phyloP scores from a whole-genome alignment of 2,113 vertebrate species.

The Tichodroma muraria region DNA sequence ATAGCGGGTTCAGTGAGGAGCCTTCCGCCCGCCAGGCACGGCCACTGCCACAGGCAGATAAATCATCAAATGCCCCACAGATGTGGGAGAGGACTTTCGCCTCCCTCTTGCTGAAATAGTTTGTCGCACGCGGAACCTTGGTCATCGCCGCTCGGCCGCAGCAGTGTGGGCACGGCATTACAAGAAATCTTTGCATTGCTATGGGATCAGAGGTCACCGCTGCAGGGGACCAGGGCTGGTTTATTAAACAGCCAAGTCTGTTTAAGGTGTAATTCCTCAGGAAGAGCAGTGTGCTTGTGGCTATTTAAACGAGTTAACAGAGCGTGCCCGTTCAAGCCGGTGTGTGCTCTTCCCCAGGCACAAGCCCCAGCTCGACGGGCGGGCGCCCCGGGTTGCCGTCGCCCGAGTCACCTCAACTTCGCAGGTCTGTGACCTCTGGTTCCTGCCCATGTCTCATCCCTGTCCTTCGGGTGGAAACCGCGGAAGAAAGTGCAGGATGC shows the following conservation, averaged over 20 bases:
- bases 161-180: neutral
- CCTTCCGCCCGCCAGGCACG: neutral
- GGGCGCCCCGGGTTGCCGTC: rapidly evolving
- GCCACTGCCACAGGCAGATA: neutral
- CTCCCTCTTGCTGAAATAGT: neutral
- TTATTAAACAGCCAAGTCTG: neutral
- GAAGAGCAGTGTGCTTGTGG: neutral
- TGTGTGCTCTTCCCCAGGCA: neutral
- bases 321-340: neutral
- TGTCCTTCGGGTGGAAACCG: neutral
- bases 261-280: neutral
- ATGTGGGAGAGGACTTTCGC: neutral
- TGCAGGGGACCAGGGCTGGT: neutral
- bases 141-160: neutral
- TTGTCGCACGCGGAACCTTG: rapidly evolving
- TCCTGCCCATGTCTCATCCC: neutral
- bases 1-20: neutral
- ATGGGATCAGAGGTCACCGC: neutral
- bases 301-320: neutral
- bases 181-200: neutral
- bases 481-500: neutral
- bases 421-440: neutral
- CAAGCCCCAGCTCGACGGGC: neutral
- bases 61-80: neutral
- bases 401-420: neutral